Conservation (phyloP, 2,888 invertebrate genomes). For the Cheilosia urbana region DNA sequence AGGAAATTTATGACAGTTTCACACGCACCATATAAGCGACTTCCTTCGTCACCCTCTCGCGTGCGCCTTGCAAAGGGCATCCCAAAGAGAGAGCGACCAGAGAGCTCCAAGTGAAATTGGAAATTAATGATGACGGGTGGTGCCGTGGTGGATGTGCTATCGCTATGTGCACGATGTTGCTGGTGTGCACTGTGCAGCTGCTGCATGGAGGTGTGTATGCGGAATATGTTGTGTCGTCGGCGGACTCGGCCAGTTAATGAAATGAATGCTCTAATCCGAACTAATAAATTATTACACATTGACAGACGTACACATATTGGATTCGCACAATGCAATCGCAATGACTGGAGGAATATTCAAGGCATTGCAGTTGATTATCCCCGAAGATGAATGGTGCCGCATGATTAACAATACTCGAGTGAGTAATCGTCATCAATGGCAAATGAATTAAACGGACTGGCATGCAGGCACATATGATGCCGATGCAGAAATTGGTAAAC, state of each 20-base stretch:
- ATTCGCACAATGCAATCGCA: not conserved
- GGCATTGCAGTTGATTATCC: slow-evolving; percentile 52
- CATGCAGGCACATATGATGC: slow-evolving; percentile 28
- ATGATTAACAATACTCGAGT: slow-evolving; percentile 54
- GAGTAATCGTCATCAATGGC: slow-evolving; percentile 64
- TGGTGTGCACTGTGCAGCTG: not conserved
- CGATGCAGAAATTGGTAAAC: slow-evolving; percentile 42
- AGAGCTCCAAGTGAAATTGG: slow-evolving; percentile 31
- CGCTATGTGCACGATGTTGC: slow-evolving; percentile 3
- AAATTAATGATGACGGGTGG: slow-evolving; percentile 63
- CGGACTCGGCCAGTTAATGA: slow-evolving; percentile 42
- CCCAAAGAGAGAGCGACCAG: not conserved
- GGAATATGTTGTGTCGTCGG: not conserved
- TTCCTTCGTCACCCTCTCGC: slow-evolving; percentile 2
- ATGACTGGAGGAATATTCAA: not conserved
- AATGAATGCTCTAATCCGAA: slow-evolving; percentile 50
- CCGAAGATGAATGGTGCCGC: slow-evolving; percentile 53
- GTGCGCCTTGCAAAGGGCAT: slow-evolving; percentile 1
- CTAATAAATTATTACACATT: slow-evolving; percentile 57
- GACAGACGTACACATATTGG: not conserved
- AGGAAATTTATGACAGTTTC: slow-evolving; percentile 60
- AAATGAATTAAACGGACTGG: slow-evolving; percentile 59
- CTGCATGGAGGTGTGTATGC: not conserved
- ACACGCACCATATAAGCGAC: slow-evolving; percentile 37
- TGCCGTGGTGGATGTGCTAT: not conserved